Percentiles rank a stretch among this genome's conserved stretches.
Evolutionary conservation across 2,888 invertebrate species (phyloP).

Genomic region (Ichneumoninae sp.): DNA sequence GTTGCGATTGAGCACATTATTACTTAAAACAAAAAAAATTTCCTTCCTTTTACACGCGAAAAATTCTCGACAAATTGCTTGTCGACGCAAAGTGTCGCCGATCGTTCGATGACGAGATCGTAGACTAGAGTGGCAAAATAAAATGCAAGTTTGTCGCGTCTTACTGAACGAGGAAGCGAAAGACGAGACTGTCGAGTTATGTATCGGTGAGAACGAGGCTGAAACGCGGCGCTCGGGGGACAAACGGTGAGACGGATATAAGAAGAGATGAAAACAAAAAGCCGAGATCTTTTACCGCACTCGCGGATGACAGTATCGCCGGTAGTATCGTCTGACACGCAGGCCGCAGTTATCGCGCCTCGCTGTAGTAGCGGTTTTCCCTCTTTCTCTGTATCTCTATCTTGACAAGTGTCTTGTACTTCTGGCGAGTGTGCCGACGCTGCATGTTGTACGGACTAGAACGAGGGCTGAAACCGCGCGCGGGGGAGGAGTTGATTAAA

Average conservation of each 20-base stretch:
- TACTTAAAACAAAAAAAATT: not conserved
- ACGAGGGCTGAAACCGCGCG: slow-evolving; percentile 5
- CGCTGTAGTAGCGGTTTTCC: slow-evolving; percentile 56
- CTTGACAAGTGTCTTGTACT: slow-evolving; percentile 10
- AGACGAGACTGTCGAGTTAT: slow-evolving; percentile 57
- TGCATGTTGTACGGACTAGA: not conserved
- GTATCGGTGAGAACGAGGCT: slow-evolving; percentile 34
- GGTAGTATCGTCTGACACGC: slow-evolving; percentile 66
- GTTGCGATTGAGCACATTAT: slow-evolving; percentile 7
- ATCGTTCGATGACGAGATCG: slow-evolving; percentile 31
- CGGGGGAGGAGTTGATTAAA: slow-evolving; percentile 13
- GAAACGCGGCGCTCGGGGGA: slow-evolving; percentile 9
- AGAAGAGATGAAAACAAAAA: slow-evolving; percentile 28
- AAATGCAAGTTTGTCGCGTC: slow-evolving; percentile 43
- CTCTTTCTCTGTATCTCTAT: slow-evolving; percentile 17
- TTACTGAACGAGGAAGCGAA: slow-evolving; percentile 62
- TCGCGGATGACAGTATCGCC: slow-evolving; percentile 44
- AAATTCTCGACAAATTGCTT: not conserved
- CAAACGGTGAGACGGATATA: slow-evolving; percentile 21
- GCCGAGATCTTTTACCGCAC: slow-evolving; percentile 61
- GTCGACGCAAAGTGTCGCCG: not conserved
- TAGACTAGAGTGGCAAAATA: slow-evolving; percentile 52
- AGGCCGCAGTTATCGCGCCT: slow-evolving; percentile 69
- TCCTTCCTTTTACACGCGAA: not conserved
- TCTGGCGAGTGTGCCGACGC: not conserved